Percentiles rank a stretch among this genome's conserved stretches.
Conservation (phyloP, 2,888 invertebrate genomes). For the Phortica okadai region DNA sequence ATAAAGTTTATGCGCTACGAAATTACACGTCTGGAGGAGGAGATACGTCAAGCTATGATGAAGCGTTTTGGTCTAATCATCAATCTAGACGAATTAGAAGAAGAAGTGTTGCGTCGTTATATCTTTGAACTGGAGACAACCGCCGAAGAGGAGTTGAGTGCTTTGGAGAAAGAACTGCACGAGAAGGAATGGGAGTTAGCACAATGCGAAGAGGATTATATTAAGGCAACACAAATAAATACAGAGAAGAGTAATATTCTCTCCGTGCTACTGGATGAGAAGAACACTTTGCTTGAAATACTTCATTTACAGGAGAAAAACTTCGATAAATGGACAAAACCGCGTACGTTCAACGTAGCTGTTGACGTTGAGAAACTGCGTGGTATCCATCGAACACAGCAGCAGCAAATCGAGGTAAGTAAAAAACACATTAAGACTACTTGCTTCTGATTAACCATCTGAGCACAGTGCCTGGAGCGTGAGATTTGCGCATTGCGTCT, state of each 20-base stretch:
- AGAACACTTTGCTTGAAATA: constrained; percentile 76
- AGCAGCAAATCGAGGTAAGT: constrained; percentile 78
- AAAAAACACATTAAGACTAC: background rate
- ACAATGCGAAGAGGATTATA: constrained; percentile 74
- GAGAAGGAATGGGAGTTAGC: constrained; percentile 56
- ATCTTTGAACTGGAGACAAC: constrained; percentile 79
- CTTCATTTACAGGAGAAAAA: constrained; percentile 74
- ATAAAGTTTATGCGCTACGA: constrained; percentile 81
- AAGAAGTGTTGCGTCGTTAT: constrained; percentile 78
- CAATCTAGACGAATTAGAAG: constrained; percentile 79
- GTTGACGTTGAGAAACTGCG: constrained; percentile 70
- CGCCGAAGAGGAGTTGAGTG: constrained; percentile 76
- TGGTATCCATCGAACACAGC: constrained; percentile 75
- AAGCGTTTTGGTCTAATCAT: constrained; percentile 79
- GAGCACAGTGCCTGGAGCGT: constrained; percentile 66
- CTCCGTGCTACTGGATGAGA: constrained; percentile 79
- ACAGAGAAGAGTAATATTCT: constrained; percentile 79
- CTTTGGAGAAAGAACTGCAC: constrained; percentile 76
- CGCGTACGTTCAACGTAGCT: constrained; percentile 58
- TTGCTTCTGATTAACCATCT: background rate
- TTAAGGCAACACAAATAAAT: constrained; percentile 77
- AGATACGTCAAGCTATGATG: constrained; percentile 78
- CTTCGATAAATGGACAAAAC: constrained; percentile 63
- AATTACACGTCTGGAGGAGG: constrained; percentile 79
- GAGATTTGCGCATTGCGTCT: constrained; percentile 73